phyloP scores from a whole-genome alignment of 2,113 vertebrate species.

The Arvicanthis niloticus region DNA sequence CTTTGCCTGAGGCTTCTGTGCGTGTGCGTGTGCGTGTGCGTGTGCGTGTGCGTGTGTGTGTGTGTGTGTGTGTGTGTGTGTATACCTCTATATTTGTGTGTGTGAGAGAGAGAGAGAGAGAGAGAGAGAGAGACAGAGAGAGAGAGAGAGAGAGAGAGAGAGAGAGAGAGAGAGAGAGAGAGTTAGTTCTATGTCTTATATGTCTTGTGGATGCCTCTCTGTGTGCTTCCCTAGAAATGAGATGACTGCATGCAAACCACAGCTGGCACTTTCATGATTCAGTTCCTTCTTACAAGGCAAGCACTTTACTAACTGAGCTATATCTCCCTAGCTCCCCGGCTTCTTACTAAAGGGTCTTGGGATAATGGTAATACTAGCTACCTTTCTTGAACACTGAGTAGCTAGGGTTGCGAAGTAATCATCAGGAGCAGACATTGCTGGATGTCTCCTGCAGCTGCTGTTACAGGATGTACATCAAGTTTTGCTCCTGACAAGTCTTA shows the following conservation, averaged over 20 bases:
- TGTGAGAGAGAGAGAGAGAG: not conserved
- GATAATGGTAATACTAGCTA: not conserved
- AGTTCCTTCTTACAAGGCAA: not conserved
- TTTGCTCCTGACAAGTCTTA: not conserved
- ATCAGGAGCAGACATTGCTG: not conserved
- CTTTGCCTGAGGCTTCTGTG: not conserved
- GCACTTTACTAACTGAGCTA: not conserved
- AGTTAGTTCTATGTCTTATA: no score
- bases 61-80: not conserved
- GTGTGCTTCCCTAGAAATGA: not conserved
- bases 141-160: no score
- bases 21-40: not conserved
- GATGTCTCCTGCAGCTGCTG: not conserved
- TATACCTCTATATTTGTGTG: no score
- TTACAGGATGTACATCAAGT: not conserved
- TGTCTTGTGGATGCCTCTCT: not conserved
- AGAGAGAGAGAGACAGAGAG: no score
- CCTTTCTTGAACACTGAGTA: slow-evolving; percentile 10
- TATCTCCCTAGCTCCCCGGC: not conserved
- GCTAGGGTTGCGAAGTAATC: no score
- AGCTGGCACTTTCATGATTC: not conserved
- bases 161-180: no score
- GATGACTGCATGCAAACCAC: not conserved
- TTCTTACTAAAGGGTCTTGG: not conserved
- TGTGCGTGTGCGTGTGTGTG: not conserved